Conservation (phyloP, 2,888 invertebrate genomes). For the Parnassius mnemosyne region DNA sequence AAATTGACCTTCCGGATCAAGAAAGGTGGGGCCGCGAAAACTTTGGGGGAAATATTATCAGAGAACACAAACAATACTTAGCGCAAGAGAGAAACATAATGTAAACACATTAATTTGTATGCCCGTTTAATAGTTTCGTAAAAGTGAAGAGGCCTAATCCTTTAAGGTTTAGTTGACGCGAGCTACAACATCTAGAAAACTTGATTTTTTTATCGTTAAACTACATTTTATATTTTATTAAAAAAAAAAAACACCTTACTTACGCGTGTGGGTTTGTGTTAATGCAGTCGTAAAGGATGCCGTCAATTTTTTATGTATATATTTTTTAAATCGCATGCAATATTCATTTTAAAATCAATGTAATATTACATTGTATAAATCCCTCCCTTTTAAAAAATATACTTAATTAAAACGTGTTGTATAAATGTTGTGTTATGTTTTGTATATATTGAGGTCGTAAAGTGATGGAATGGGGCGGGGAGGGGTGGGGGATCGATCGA, state of each 20-base stretch:
- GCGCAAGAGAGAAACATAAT: constrained; percentile 32
- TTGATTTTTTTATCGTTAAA: constrained; percentile 11
- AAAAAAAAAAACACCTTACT: constrained; percentile 46
- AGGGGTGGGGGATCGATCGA: background rate
- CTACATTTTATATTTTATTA: constrained; percentile 37
- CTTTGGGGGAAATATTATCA: constrained; percentile 40
- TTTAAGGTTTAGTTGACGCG: constrained; percentile 21
- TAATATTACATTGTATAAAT: constrained; percentile 30
- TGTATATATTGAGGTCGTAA: constrained; percentile 2
- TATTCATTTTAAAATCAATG: constrained; percentile 43
- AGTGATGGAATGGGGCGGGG: constrained; percentile 3
- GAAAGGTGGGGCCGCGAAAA: constrained; percentile 39
- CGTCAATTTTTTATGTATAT: constrained; percentile 30
- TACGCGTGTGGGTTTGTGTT: constrained; percentile 78
- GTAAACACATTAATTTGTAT: constrained; percentile 24
- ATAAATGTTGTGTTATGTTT: constrained; percentile 11
- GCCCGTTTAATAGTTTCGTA: background rate
- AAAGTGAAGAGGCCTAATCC: constrained; percentile 2
- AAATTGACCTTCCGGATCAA: constrained; percentile 36
- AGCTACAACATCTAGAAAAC: constrained; percentile 12
- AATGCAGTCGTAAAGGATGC: constrained; percentile 59
- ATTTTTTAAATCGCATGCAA: constrained; percentile 43
- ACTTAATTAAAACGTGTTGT: constrained; percentile 15
- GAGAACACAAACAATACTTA: constrained; percentile 32
- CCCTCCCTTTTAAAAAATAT: constrained; percentile 16